Percentiles rank a stretch among this genome's conserved stretches.
Conservation (phyloP, 2,888 invertebrate genomes). For the Limnephilus rhombicus region DNA sequence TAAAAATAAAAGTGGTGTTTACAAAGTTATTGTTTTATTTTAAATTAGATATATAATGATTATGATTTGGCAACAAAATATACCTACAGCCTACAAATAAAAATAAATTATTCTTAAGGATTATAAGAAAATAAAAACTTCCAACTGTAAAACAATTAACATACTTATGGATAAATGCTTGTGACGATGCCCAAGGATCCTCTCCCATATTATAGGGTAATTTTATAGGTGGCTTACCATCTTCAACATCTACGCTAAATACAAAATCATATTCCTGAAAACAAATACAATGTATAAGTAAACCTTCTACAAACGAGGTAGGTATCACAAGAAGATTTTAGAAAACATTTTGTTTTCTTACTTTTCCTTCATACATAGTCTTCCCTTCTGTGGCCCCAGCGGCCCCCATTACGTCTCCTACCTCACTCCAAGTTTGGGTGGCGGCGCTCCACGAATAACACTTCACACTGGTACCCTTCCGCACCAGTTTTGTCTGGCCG, state of each 20-base stretch:
- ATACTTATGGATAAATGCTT: slow-evolving; percentile 89
- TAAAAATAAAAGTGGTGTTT: too few relatives aligned
- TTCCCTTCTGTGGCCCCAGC: slow-evolving; percentile 86
- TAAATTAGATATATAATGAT: not conserved
- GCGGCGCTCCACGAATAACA: slow-evolving; percentile 88
- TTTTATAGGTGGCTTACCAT: slow-evolving; percentile 91
- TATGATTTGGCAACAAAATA: not conserved
- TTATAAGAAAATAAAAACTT: not conserved
- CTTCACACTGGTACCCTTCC: slow-evolving; percentile 83
- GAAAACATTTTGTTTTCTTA: slow-evolving; percentile 68
- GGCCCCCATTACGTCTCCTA: slow-evolving; percentile 94
- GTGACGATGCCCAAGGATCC: slow-evolving; percentile 95
- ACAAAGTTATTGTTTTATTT: too few relatives aligned
- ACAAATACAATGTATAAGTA: not conserved
- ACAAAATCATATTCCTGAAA: slow-evolving; percentile 93
- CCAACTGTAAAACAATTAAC: slow-evolving; percentile 40
- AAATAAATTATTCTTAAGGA: not conserved
- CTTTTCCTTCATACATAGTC: slow-evolving; percentile 89
- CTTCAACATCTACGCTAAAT: slow-evolving; percentile 96
- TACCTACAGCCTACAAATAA: not conserved
- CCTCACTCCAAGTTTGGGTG: slow-evolving; percentile 86
- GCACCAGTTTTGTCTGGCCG: slow-evolving; percentile 91
- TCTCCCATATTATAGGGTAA: slow-evolving; percentile 93
- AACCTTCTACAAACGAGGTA: not conserved
- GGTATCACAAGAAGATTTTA: not conserved